phyloP scores from a whole-genome alignment of 1,140 invertebrate species.

The Drosophila kohkoa region DNA sequence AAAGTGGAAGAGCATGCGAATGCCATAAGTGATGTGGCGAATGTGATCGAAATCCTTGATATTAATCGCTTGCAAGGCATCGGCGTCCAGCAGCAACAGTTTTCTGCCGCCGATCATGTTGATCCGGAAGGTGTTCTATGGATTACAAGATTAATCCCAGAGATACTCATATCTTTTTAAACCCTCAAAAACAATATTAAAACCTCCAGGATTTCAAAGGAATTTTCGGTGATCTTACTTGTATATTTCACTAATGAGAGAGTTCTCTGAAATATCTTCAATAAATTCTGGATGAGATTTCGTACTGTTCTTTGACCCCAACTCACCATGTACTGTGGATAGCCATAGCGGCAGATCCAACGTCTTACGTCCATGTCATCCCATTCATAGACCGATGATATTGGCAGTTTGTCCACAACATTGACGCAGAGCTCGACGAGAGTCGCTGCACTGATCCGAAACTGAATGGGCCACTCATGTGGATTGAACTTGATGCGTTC shows the following conservation, averaged over 20 bases:
- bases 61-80: conserved; percentile 66
- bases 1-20: conserved; percentile 69
- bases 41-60: conserved; percentile 73
- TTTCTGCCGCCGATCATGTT: conserved; percentile 68
- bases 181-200: background rate
- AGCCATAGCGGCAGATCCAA: conserved; percentile 64
- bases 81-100: conserved; percentile 68
- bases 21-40: conserved; percentile 61
- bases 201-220: background rate
- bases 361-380: conserved; percentile 54
- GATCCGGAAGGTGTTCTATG: conserved; percentile 65
- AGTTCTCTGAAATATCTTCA: background rate
- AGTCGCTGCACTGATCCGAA: conserved; percentile 41
- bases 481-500: conserved; percentile 50
- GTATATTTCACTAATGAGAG: background rate
- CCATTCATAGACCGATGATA: conserved; percentile 66
- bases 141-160: background rate
- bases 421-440: conserved; percentile 52
- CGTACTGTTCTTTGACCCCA: background rate
- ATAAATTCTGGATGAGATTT: background rate
- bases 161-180: no score
- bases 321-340: conserved; percentile 72
- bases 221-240: no score
- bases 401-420: conserved; percentile 62
- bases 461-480: conserved; percentile 62